Base-by-base conservation (phyloP, 2,113 vertebrate species). In the Centropus unirufus region DNA sequence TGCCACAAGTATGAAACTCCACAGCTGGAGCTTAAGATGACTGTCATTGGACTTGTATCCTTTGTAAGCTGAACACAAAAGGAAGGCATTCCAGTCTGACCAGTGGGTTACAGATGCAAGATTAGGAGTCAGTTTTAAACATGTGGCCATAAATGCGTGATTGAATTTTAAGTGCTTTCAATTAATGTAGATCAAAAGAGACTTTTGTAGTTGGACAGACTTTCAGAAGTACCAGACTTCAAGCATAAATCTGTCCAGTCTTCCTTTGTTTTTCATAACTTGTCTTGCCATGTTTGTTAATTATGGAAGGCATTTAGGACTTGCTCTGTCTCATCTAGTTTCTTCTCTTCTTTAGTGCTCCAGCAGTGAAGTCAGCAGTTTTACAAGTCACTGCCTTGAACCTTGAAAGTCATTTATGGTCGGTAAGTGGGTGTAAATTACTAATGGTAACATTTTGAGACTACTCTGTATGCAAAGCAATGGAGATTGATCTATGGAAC, bases 251-350 rank as follows among this genome's bases (percentile, higher is more conserved):
- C 92, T 96, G 68, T 88, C 79, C 61, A 29, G 78, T 78, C 77
- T 92, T 87, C 85, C 75, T 91, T 95, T 95, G 89, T 91, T 96
- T 95, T 91, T 72, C 84, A 49, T 90, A 95, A 93, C 92, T 94
- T 94, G 93, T 97, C 94, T 75, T 89, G 73, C 94, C 94, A 84
- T 82, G 93, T 96, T 97, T 81, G 68, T 78, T 97, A 97, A 96
- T 96, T 97, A 96, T 81, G 66, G 72, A 87, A 93, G 73, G 79
- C 92, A 75, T 96, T 96, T 92, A 94, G 64, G 88, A 83, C 90
- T 96, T 96, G 93, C 90, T 93, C 57, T 89, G 92, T 94, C 95
- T 97, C 74, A 95, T 91, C 91, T 91, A 92, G 79, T 78, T 97
- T 92, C 89, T 94, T 77, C 90, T 89, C 81, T 34, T 78, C 92